A percentile compares a stretch with the other conserved stretches of the same genome.
Evolutionary conservation across 2,797 vertebrate genomes (phyloP).

Genomic region (Scolopax rusticola): DNA sequence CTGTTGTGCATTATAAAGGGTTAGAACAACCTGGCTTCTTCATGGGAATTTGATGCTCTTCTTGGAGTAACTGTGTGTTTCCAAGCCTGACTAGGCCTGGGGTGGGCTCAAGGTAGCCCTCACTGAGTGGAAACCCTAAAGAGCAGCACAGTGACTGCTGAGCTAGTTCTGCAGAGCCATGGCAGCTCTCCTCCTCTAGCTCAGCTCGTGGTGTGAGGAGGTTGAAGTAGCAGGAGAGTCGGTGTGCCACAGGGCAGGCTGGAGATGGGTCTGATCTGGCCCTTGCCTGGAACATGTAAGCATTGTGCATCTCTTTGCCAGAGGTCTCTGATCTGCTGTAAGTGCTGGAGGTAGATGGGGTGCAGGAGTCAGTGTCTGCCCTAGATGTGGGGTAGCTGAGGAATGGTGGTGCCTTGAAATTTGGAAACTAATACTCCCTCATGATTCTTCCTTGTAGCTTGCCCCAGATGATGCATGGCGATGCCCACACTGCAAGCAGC

Average conservation of each 20-base stretch:
- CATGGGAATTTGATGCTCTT: background rate
- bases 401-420: background rate
- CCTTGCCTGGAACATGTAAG: background rate
- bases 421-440: background rate
- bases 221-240: background rate
- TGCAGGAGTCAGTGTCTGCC: background rate
- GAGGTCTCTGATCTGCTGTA: background rate
- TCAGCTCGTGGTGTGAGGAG: fast-evolving
- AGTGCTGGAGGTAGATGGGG: background rate
- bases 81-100: background rate
- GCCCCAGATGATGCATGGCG: slow-evolving; percentile 98
- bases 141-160: fast-evolving
- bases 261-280: background rate
- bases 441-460: slow-evolving; percentile 82
- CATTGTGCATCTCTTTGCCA: background rate
- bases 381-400: background rate
- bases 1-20: background rate
- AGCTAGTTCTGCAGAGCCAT: background rate
- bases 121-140: background rate
- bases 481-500: slow-evolving; percentile 98
- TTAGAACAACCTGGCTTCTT: background rate
- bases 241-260: background rate
- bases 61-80: background rate
- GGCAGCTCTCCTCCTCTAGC: background rate
- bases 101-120: background rate